Percentiles rank a stretch among this genome's conserved stretches.
Evolutionary conservation across 1,140 invertebrate genomes (phyloP).

Genomic region (Macrobrachium rosenbergii): DNA sequence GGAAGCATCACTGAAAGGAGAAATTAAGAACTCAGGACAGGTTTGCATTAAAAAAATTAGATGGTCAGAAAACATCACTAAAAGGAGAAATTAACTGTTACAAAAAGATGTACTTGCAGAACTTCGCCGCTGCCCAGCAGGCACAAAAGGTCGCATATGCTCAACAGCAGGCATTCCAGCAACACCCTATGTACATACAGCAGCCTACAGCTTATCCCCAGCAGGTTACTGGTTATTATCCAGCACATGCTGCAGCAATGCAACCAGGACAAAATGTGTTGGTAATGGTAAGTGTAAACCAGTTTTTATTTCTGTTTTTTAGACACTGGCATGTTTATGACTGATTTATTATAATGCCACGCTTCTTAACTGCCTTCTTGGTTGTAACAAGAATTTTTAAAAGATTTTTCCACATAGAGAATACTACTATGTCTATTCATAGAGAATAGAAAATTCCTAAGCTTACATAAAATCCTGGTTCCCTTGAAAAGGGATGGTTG

Average conservation of each 20-base stretch:
- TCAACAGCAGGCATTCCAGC: slow-evolving; percentile 46
- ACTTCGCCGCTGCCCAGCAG: slow-evolving; percentile 49
- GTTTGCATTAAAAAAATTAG: too few species aligned
- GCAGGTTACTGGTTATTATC: slow-evolving; percentile 50
- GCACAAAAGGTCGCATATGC: slow-evolving; percentile 55
- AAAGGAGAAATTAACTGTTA: not conserved
- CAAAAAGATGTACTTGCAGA: slow-evolving; percentile 35
- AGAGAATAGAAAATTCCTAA: too few species aligned
- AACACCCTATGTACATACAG: slow-evolving; percentile 54
- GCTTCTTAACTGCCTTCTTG: too few species aligned
- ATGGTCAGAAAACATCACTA: too few species aligned
- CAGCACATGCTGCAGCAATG: slow-evolving; percentile 19
- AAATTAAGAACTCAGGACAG: not conserved
- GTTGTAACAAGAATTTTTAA: too few species aligned
- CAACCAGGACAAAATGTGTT: slow-evolving; percentile 55
- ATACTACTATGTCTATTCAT: too few species aligned
- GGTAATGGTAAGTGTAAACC: slow-evolving; percentile 39
- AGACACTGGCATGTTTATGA: not conserved
- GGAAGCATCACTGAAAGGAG: too few species aligned
- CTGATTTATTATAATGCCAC: not conserved
- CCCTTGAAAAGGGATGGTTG: too few species aligned
- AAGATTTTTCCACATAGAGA: too few species aligned
- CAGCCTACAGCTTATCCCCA: slow-evolving; percentile 52
- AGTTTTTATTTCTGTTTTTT: not conserved
- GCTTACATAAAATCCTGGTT: too few species aligned